phyloP scores from a whole-genome alignment of 2,113 vertebrate species.

The Amblyornis subalaris region DNA sequence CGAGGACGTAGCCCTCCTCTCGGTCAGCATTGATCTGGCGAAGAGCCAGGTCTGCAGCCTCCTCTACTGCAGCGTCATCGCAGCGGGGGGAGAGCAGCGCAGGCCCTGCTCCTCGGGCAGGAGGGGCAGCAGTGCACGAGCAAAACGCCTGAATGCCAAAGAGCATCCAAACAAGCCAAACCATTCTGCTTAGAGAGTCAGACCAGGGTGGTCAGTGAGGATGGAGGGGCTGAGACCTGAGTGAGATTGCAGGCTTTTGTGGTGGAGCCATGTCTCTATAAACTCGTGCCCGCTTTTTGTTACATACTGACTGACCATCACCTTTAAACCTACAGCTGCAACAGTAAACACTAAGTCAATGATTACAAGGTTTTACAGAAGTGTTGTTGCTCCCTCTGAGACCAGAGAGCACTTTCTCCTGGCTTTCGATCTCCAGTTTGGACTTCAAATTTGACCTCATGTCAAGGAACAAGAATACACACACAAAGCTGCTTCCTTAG shows the following conservation, averaged over 20 bases:
- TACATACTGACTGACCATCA: not conserved
- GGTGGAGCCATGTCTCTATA: not conserved
- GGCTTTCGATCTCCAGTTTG: not conserved
- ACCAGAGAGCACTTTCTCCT: not conserved
- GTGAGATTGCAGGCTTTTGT: not conserved
- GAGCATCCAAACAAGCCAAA: slow-evolving; percentile 5
- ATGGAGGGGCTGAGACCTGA: not conserved
- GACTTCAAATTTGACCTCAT: not conserved
- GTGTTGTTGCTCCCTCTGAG: not conserved
- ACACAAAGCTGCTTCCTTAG: not conserved
- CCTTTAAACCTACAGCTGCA: slow-evolving; percentile 35
- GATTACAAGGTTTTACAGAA: slow-evolving; percentile 14
- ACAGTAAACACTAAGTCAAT: slow-evolving; percentile 41
- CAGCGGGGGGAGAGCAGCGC: slow-evolving; percentile 1
- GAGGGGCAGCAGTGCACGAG: not conserved
- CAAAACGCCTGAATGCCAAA: not conserved
- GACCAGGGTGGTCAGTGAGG: not conserved
- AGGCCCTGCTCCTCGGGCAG: accelerated
- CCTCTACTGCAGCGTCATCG: not conserved
- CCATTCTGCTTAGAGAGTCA: slow-evolving; percentile 30
- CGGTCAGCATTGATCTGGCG: slow-evolving; percentile 49
- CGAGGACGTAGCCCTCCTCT: slow-evolving; percentile 54
- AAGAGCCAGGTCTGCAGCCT: slow-evolving; percentile 40
- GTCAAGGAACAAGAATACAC: not conserved
- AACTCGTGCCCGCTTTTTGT: not conserved